Evolutionary conservation across 2,888 invertebrate genomes (phyloP), one percentile per base, ranked within the genome.

Genomic region (Coremacera marginata): DNA sequence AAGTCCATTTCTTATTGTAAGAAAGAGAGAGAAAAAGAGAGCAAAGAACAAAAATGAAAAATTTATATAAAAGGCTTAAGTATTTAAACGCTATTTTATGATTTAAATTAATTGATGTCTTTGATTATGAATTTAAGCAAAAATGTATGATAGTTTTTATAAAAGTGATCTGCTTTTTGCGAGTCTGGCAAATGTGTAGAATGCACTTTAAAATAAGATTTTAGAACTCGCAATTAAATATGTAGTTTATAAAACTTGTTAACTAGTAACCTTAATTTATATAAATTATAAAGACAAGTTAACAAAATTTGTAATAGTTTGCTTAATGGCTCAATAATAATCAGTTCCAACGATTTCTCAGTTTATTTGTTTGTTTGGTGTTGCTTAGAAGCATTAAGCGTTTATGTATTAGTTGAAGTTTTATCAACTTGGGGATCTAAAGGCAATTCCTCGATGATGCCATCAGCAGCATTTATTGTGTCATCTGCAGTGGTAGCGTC

Each of bases 381-480:
- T 19, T 68, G 8, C 37, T 60, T 71, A 44, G 8, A 22, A 55
- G 16, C 19, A 60, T 31, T 11, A 55, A 27, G 27, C 70, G 31
- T 55, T 55, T 34, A 52, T 70, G 27, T 52, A 16, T 2, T 70
- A 14, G 8, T 55, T 55, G 55, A 27, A 9, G n/a, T 70, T 55
- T 55, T 31, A 14, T 60, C n/a, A 34, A 16, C 65, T 65, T 52
- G 70, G 44, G 63, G 76, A 37, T 77, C 77, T 1, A 67, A 14
- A 5, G 72, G 72, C 67, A 77, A 44, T 3, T 77, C 72, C 51
- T 76, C 71, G 37, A 65, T 55, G 7, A n/a, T n/a, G 16, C 63
- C 71, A 37, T 71, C 57, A 44, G 5, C 37, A 0, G 60, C 22
- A 68, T 60, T 73, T 11, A 73, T 37, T 49, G 68, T 73, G 25